Evolutionary conservation across 2,113 vertebrate species (phyloP), one percentile per base, ranked within the genome.

Genomic region (Nesogale talazaci): DNA sequence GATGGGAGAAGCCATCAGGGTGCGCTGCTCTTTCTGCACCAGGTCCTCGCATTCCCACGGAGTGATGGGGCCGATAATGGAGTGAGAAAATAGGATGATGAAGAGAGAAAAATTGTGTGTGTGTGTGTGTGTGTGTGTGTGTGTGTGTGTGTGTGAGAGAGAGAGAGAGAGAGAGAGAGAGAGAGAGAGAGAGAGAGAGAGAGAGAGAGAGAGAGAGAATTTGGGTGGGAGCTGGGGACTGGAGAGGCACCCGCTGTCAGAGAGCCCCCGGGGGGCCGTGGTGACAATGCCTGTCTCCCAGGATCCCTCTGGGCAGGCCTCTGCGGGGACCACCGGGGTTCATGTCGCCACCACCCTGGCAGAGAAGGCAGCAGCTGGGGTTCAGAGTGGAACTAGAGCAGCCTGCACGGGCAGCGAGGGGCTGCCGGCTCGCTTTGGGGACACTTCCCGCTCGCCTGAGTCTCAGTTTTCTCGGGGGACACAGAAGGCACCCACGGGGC

Each of bases 401-500:
- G 46, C 46, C 10, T 9, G 10, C 42, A 46, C 42, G 42, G 42
- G 10, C 42, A 46, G 42, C 46, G 46, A 9, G 5, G 14, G 10
- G 46, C 46, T 52, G 46, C 46, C 14, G 46, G 46, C 46, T 52
- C 46, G 46, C 46, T 52, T 12, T 52, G 46, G 46, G 46, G 46
- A 9, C 46, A 52, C 46, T 52, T 52, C 46, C 10, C 46, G 46
- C 46, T 11, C 46, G 6, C 46, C 46, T 52, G 46, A 52, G 63
- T 52, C 86, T 85, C 52, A 20, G 46, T 82, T 81, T 69, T 38
- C 20, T 52, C 29, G 15, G 1, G 11, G 8, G 61, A 61, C 69
- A 5, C 0, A 6, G 0, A 19, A 67, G 78, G 29, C 36, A 0
- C 7, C 0, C 0, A 40, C 63, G 80, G 19, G 25, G 9, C 25